Evolutionary conservation across 2,888 invertebrate species (phyloP), one percentile per base, ranked within the genome.

Genomic region (Standfussiana lucernea): DNA sequence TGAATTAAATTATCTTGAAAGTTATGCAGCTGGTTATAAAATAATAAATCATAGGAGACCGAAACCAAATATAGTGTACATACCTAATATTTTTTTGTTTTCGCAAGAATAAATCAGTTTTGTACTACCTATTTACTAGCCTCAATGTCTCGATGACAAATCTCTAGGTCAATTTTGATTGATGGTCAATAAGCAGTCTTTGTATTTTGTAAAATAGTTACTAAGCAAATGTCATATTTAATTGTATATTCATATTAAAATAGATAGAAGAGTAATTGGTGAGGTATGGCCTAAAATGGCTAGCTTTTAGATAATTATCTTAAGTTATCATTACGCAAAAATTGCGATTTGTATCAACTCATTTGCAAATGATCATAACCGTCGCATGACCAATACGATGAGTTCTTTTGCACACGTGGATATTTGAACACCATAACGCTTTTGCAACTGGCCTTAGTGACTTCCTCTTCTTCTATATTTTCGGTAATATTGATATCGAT

Each of bases 161-260:
- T 65, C 40, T 78, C 75, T 79, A 59, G 66, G 53, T 35, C 76
- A 5, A 75, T 64, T 82, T n/a, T 82, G 67, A 79, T 79, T 64
- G 40, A 68, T 82, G 21, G n/a, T 32, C n/a, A 59, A 45, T 80
- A 79, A 42, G 35, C 24, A 50, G 59, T 73, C 81, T 42, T 80
- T 81, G 66, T 21, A 37, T 61, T 73, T 42, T 32, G 8, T 28
- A 81, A 66, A 61, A 66, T 61, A 2, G 37, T 24, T 35, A 59
- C 61, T 47, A n/a, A 11, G 2, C n/a, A 45, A 66, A 66, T 37
- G 24, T 28, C 50, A 50, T 42, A 69, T 28, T 42, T 35, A 21
- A 73, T 32, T 50, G 4, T 28, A 35, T 47, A 35, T 47, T 5
- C 18, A 53, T 72, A 32, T 21, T n/a, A 64, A 35, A 64, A 62